Evolutionary conservation across 1,140 invertebrate species (phyloP).

Genomic region (Drosophila cardini): DNA sequence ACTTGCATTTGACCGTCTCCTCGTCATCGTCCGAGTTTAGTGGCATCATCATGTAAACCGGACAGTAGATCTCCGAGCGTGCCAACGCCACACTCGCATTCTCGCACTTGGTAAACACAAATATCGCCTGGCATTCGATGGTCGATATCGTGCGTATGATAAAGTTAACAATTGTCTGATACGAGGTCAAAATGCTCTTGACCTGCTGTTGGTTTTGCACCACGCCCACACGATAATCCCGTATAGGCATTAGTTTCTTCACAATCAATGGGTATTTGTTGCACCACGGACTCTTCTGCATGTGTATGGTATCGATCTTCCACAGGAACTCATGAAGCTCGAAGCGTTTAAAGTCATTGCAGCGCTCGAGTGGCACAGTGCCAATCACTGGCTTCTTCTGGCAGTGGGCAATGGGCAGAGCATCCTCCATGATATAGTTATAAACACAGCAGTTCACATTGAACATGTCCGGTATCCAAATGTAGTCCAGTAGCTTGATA

Average conservation of each 20-base stretch:
- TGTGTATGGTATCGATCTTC: conserved; percentile 77
- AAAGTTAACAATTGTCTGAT: conserved; percentile 75
- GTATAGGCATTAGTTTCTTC: conserved; percentile 76
- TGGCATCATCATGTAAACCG: conserved; percentile 70
- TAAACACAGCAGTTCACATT: conserved; percentile 60
- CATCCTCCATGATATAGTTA: conserved; percentile 77
- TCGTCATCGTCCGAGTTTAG: conserved; percentile 55
- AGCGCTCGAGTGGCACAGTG: conserved; percentile 73
- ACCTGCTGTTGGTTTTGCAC: conserved; percentile 58
- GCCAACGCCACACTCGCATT: conserved; percentile 69
- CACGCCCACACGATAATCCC: conserved; percentile 65
- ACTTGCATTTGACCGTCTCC: conserved; percentile 53
- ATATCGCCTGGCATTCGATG: conserved; percentile 79
- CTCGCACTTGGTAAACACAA: conserved; percentile 66
- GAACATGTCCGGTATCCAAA: conserved; percentile 83
- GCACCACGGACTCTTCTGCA: conserved; percentile 80
- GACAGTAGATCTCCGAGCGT: conserved; percentile 74
- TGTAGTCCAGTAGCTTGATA: conserved; percentile 72
- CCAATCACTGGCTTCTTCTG: conserved; percentile 74
- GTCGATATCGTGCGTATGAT: conserved; percentile 78
- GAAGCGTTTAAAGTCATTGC: conserved; percentile 76
- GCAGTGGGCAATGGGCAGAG: conserved; percentile 71
- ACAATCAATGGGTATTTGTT: conserved; percentile 81
- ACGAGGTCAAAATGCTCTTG: conserved; percentile 70
- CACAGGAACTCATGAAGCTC: conserved; percentile 77